Conservation (phyloP, 64 coral and sea anemone species). For the Actinia equina region DNA sequence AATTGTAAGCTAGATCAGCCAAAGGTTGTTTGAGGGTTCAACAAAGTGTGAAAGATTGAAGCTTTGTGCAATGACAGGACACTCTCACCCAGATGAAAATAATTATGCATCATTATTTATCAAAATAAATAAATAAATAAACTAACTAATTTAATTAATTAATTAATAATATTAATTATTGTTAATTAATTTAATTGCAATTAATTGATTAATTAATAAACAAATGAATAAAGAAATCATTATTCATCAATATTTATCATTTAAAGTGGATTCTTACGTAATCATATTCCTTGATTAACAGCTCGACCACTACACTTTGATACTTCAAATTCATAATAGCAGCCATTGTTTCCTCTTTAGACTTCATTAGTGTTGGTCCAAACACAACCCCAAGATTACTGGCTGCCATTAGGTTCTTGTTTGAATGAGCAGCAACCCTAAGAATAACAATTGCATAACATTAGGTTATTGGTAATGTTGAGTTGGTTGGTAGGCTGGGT, state of each 20-base stretch:
- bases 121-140: no score
- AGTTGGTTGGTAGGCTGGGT: not conserved
- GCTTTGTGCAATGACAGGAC: no score
- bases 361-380: constrained; percentile 96
- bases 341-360: constrained; percentile 96
- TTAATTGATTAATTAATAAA: no score
- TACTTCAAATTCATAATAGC: constrained; percentile 99
- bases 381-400: constrained; percentile 97
- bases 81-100: no score
- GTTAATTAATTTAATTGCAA: no score
- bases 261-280: constrained; percentile 26
- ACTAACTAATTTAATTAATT: no score
- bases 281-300: constrained; percentile 88
- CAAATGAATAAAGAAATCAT: no score
- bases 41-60: no score
- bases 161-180: no score
- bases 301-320: constrained; percentile 93
- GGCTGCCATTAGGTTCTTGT: constrained; percentile 92
- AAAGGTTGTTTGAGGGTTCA: no score
- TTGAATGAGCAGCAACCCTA: constrained; percentile 88
- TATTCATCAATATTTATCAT: not conserved
- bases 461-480: not conserved
- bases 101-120: no score
- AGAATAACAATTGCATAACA: not conserved
- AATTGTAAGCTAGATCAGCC: no score